These are phyloP conservation scores for Lissocephala sabroskyi DNA, from an alignment of 2,888 invertebrate species.

Conservation along the genomic window DNA sequence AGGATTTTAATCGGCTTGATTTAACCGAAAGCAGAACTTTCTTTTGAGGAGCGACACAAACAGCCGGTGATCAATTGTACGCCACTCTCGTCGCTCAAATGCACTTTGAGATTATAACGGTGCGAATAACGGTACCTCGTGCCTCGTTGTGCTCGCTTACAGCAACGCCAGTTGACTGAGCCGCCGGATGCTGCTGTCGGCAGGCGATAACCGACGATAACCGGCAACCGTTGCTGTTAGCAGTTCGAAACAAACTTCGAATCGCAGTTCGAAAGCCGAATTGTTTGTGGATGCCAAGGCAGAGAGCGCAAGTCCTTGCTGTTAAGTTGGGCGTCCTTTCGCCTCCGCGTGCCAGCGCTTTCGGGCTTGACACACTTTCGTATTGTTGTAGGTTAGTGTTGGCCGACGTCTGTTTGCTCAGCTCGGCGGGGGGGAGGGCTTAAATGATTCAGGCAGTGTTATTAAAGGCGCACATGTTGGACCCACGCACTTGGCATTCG, in stretches of 20 bases:
- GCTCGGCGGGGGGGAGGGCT: too few relatives aligned
- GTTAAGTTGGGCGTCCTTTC: slow-evolving; percentile 14
- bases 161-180: slow-evolving; percentile 59
- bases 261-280: slow-evolving; percentile 27
- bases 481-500: slow-evolving; percentile 26
- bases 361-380: slow-evolving; percentile 42
- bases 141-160: slow-evolving; percentile 61
- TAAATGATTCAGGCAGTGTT: slow-evolving; percentile 57
- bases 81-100: too few relatives aligned
- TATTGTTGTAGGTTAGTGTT: slow-evolving; percentile 61
- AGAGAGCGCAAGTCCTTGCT: slow-evolving; percentile 23
- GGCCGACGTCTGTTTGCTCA: neutral
- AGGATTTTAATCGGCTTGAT: slow-evolving; percentile 22
- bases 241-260: slow-evolving; percentile 3
- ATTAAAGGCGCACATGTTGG: slow-evolving; percentile 48
- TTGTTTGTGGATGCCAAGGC: slow-evolving; percentile 46
- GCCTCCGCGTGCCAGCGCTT: too few relatives aligned
- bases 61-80: slow-evolving; percentile 17
- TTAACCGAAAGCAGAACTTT: slow-evolving; percentile 10
- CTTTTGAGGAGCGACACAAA: neutral
- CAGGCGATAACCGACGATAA: too few relatives aligned
- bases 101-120: too few relatives aligned
- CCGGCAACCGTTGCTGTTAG: too few relatives aligned
- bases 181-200: slow-evolving; percentile 13
- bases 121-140: too few relatives aligned